phyloP scores from a whole-genome alignment of 2,888 invertebrate species.

The Tetranychus piercei region DNA sequence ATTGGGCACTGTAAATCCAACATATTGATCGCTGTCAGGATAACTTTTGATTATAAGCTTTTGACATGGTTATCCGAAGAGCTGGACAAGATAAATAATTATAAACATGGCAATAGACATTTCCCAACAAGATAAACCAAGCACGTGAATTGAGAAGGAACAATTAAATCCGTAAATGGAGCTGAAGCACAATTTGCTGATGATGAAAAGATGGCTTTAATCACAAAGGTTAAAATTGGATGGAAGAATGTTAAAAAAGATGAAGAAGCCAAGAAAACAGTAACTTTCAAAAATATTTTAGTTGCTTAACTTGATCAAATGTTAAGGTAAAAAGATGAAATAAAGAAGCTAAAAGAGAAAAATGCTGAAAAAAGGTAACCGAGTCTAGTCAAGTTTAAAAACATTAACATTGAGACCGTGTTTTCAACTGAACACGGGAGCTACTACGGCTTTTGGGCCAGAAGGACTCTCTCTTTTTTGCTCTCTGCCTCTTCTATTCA shows the following conservation, averaged over 20 bases:
- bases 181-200: background rate
- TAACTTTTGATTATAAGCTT: background rate
- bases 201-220: background rate
- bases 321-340: constrained; percentile 1
- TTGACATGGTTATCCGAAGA: background rate
- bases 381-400: constrained; percentile 2
- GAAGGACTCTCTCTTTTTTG: constrained; percentile 4
- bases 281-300: background rate
- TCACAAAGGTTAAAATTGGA: background rate
- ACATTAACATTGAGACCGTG: background rate
- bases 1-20: background rate
- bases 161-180: background rate
- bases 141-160: background rate
- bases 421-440: constrained; percentile 4
- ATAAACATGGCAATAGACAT: no score
- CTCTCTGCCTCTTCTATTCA: background rate
- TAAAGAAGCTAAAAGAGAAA: constrained; percentile 3
- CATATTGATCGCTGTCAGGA: background rate
- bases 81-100: no score
- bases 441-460: background rate
- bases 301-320: background rate
- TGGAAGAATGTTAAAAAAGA: background rate
- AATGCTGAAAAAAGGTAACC: background rate
- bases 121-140: no score
- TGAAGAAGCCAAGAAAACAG: background rate